Percentiles rank a stretch among this genome's conserved stretches.
phyloP scores from a whole-genome alignment of 2,113 vertebrate species.

The Pterophyllum scalare region DNA sequence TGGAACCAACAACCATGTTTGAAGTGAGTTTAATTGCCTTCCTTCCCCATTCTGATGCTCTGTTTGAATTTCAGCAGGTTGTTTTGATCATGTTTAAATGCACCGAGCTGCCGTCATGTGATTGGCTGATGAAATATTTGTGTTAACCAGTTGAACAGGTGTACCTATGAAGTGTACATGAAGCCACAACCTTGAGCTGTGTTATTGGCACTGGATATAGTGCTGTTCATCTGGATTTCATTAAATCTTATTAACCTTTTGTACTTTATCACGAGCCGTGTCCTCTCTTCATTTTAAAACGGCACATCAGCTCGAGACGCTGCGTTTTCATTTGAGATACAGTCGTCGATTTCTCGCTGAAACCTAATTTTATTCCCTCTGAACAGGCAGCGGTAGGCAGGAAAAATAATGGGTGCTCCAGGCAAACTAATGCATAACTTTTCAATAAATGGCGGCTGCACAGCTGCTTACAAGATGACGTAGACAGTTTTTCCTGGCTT shows the following conservation, averaged over 20 bases:
- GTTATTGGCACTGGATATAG: slow-evolving; percentile 6
- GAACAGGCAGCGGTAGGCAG: slow-evolving; percentile 19
- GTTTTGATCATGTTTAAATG: background rate
- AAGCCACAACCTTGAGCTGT: slow-evolving; percentile 33
- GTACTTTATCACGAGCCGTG: background rate
- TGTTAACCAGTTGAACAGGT: background rate
- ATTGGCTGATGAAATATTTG: background rate
- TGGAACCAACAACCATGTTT: background rate
- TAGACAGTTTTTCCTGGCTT: background rate
- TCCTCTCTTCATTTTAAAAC: background rate
- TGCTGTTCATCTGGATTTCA: slow-evolving; percentile 24
- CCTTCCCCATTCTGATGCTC: background rate
- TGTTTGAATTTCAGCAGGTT: background rate
- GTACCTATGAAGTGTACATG: background rate
- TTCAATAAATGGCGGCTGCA: background rate
- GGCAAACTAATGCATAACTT: slow-evolving; percentile 9
- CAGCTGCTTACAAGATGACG: background rate
- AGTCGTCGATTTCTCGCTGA: background rate
- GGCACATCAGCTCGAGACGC: background rate
- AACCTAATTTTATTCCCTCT: slow-evolving; percentile 12
- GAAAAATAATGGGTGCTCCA: slow-evolving; percentile 15
- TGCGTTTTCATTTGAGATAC: background rate
- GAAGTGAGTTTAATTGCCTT: background rate
- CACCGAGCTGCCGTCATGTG: background rate
- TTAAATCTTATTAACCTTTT: background rate